Evolutionary conservation across 2,888 invertebrate species (phyloP).

Genomic region (Hipparchia semele): DNA sequence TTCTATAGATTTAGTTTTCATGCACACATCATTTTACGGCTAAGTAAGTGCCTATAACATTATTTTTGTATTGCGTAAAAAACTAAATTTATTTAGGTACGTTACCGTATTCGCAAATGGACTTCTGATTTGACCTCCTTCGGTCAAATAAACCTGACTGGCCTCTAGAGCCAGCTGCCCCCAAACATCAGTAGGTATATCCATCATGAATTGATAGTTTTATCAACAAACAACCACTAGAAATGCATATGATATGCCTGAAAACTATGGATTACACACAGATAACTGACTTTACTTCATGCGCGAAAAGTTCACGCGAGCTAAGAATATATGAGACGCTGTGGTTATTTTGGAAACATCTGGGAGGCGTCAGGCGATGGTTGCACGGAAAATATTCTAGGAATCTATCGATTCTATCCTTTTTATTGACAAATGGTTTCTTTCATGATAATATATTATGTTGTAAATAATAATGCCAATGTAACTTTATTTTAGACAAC

Average conservation of each 20-base stretch:
- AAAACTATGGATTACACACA: conserved; percentile 45
- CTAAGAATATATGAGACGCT: conserved; percentile 66
- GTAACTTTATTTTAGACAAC: not conserved
- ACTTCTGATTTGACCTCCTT: conserved; percentile 90
- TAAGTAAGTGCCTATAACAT: too few relatives aligned
- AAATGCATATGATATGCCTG: conserved; percentile 47
- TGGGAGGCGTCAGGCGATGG: conserved; percentile 62
- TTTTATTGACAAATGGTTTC: conserved; percentile 31
- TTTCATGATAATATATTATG: not conserved
- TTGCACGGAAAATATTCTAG: conserved; percentile 55
- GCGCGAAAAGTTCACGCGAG: conserved; percentile 61
- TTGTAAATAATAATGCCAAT: conserved; percentile 7
- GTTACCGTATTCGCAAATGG: conserved; percentile 93
- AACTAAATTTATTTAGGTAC: conserved; percentile 1
- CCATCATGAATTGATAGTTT: conserved; percentile 71
- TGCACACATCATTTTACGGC: too few relatives aligned
- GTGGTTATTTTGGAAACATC: conserved; percentile 78
- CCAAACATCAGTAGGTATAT: conserved; percentile 92
- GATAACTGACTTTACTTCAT: conserved; percentile 57
- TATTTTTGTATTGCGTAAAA: not conserved
- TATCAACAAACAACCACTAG: conserved; percentile 50
- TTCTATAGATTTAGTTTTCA: too few relatives aligned
- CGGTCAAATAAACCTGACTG: conserved; percentile 92
- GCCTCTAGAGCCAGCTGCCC: conserved; percentile 94
- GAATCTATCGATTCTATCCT: conserved; percentile 48